phyloP scores from a whole-genome alignment of 2,797 vertebrate species.

The Malurus leucopterus region DNA sequence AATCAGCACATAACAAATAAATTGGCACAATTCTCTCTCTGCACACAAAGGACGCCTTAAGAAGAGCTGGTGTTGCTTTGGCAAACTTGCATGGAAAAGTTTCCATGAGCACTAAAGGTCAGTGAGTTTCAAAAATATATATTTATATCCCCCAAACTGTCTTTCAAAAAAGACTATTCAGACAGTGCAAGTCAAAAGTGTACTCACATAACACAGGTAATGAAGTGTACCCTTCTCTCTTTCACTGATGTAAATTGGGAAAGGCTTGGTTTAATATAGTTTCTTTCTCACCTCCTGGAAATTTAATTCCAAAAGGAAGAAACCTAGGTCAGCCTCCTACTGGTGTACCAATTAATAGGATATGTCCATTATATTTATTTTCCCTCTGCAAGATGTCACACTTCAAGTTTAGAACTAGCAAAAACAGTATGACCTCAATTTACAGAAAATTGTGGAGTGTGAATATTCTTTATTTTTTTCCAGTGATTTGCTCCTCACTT shows the following conservation, averaged over 20 bases:
- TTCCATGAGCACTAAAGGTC: constrained; percentile 1
- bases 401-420: constrained; percentile 4
- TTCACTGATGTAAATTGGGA: constrained; percentile 7
- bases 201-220: neutral
- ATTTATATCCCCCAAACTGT: constrained; percentile 10
- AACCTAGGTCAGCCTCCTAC: constrained; percentile 30
- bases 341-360: constrained; percentile 27
- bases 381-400: constrained; percentile 1
- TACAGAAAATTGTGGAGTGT: neutral
- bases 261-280: neutral
- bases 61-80: neutral
- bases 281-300: neutral
- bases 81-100: neutral
- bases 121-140: constrained; percentile 10
- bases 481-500: neutral
- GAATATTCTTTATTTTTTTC: neutral
- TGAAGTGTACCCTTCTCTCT: constrained; percentile 17
- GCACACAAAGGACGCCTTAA: neutral
- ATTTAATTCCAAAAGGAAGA: constrained; percentile 18
- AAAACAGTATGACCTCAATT: constrained; percentile 10
- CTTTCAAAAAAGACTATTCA: constrained; percentile 30
- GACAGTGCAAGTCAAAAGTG: constrained; percentile 11
- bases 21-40: neutral
- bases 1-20: neutral
- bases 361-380: constrained; percentile 17